phyloP scores from a whole-genome alignment of 2,888 invertebrate genomes.

The Macrophya alboannulata region DNA sequence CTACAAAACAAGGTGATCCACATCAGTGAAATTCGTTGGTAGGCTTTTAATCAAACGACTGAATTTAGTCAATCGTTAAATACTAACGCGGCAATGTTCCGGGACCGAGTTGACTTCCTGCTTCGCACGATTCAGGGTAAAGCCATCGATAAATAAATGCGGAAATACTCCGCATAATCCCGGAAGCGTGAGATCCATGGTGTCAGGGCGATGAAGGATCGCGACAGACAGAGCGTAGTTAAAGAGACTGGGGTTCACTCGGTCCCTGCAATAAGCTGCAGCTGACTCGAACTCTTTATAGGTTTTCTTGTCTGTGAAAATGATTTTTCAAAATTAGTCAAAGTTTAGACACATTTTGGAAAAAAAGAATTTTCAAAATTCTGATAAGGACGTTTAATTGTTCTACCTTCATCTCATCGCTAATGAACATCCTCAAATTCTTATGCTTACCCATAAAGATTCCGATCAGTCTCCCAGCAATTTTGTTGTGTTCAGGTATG shows the following conservation, averaged over 20 bases:
- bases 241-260: conserved; percentile 90
- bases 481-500: conserved; percentile 86
- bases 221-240: conserved; percentile 91
- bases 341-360: not conserved
- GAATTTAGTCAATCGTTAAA: not conserved
- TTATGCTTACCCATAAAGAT: conserved; percentile 84
- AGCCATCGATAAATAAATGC: conserved; percentile 90
- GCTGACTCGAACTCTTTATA: conserved; percentile 85
- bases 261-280: conserved; percentile 87
- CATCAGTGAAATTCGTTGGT: not conserved
- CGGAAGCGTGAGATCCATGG: conserved; percentile 87
- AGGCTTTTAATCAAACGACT: not conserved
- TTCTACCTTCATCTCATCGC: too few relatives aligned
- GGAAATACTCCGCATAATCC: conserved; percentile 91
- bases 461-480: conserved; percentile 87
- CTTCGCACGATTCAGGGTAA: conserved; percentile 86
- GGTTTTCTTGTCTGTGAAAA: not conserved
- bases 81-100: not conserved
- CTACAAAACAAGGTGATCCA: conserved; percentile 75
- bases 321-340: not conserved
- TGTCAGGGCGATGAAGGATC: conserved; percentile 88
- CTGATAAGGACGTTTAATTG: too few relatives aligned
- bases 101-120: conserved; percentile 84
- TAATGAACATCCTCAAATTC: not conserved
- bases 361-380: too few relatives aligned